Conservation (phyloP, 37 sponge, comb jelly and placozoan genomes). For the Beroe forskalii region DNA sequence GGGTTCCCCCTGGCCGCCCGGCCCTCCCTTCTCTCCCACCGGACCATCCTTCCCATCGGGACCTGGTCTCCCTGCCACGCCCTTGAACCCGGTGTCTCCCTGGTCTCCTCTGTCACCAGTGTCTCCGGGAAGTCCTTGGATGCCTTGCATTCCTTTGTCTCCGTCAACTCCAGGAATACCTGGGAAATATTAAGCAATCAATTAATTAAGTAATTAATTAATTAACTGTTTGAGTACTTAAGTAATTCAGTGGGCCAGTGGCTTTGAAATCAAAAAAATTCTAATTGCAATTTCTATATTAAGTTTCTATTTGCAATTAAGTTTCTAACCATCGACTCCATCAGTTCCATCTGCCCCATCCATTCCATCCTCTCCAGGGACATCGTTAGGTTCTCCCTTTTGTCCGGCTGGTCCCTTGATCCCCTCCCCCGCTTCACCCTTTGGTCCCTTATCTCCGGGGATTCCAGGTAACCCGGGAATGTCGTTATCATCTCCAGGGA, state of each 20-base stretch:
- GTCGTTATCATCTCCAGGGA: neutral
- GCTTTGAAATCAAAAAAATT: too few species aligned
- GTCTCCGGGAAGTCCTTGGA: neutral
- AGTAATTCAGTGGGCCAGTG: too few species aligned
- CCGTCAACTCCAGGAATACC: constrained; percentile 28
- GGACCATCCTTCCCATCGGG: neutral
- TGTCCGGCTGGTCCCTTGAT: neutral
- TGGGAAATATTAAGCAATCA: too few species aligned
- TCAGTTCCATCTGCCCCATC: constrained; percentile 3
- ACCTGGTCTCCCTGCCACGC: constrained; percentile 19
- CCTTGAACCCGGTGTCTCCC: constrained; percentile 16
- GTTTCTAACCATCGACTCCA: neutral
- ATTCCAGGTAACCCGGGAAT: neutral
- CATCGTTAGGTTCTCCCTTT: neutral
- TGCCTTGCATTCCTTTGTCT: neutral
- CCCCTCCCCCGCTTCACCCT: constrained; percentile 4
- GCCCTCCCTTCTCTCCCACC: neutral
- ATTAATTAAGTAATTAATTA: too few species aligned
- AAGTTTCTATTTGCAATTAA: too few species aligned
- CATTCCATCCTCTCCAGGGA: neutral
- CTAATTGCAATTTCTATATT: too few species aligned
- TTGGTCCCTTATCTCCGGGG: neutral
- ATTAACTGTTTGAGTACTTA: too few species aligned
- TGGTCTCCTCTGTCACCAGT: constrained; percentile 25
- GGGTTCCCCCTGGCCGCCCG: neutral